Conservation (phyloP, 1,140 invertebrate species). For the Danaus melanippus region DNA sequence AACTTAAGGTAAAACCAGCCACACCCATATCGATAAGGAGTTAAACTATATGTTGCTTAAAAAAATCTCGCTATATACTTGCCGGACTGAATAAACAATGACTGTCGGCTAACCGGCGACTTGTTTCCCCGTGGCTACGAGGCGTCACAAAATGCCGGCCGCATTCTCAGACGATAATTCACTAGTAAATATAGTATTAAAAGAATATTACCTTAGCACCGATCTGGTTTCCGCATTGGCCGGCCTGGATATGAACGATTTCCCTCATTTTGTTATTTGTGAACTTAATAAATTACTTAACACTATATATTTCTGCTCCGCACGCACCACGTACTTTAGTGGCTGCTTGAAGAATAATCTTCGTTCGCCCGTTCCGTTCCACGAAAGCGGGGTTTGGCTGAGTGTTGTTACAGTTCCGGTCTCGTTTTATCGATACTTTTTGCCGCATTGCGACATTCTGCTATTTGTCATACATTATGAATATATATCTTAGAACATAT, state of each 20-base stretch:
- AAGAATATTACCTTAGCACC: slow-evolving; percentile 81
- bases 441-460: slow-evolving; percentile 59
- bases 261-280: slow-evolving; percentile 84
- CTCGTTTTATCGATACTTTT: slow-evolving; percentile 46
- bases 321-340: slow-evolving; percentile 65
- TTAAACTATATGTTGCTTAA: background rate
- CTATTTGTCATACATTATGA: background rate
- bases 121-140: slow-evolving; percentile 11
- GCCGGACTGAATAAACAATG: background rate
- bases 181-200: slow-evolving; percentile 40
- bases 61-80: background rate
- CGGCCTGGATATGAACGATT: slow-evolving; percentile 92
- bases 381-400: slow-evolving; percentile 39
- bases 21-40: slow-evolving; percentile 11
- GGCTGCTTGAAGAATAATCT: slow-evolving; percentile 64
- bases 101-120: background rate
- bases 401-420: slow-evolving; percentile 31
- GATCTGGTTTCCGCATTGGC: slow-evolving; percentile 90
- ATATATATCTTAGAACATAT: slow-evolving; percentile 8
- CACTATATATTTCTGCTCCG: slow-evolving; percentile 63
- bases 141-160: slow-evolving; percentile 68
- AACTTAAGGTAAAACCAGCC: slow-evolving; percentile 6
- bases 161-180: slow-evolving; percentile 30
- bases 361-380: slow-evolving; percentile 35
- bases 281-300: slow-evolving; percentile 67